Evolutionary conservation across 2,113 vertebrate species (phyloP).

Genomic region (Brevimyrus niger): DNA sequence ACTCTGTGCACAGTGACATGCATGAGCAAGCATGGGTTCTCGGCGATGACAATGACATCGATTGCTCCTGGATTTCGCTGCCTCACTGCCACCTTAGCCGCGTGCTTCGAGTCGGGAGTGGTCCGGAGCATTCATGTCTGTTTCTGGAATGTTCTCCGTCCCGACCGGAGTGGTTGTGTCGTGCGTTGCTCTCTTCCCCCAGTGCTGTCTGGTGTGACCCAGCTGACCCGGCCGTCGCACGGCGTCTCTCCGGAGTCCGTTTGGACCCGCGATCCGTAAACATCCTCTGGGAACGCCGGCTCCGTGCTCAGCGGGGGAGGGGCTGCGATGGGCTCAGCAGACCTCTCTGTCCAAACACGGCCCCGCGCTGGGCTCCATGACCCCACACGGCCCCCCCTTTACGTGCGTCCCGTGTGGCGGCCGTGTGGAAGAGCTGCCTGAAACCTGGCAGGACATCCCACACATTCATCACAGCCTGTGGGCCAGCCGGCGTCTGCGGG

Average conservation of each 20-base stretch:
- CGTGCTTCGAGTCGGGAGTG: not conserved
- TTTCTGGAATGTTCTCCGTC: not conserved
- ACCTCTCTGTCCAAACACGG: not conserved
- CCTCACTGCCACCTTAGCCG: not conserved
- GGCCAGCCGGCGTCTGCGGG: not conserved
- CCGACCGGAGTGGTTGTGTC: not conserved
- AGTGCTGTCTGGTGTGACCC: not conserved
- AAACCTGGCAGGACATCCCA: not conserved
- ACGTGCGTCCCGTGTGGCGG: not conserved
- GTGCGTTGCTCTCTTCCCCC: not conserved
- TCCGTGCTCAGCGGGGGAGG: not conserved
- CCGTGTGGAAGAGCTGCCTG: not conserved
- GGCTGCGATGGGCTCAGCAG: not conserved
- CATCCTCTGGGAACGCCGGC: not conserved
- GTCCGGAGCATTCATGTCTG: not conserved
- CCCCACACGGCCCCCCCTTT: not conserved
- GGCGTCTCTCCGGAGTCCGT: not conserved
- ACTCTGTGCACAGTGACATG: conserved; percentile 28
- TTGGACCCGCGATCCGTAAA: not conserved
- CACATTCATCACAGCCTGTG: not conserved
- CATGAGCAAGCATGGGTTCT: not conserved
- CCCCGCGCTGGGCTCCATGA: not conserved
- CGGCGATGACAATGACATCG: not conserved
- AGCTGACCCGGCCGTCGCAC: not conserved
- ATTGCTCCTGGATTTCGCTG: not conserved